These are phyloP conservation scores for Meloidogyne chitwoodi DNA, from an alignment of 1,140 invertebrate species.

Conservation along the genomic window DNA sequence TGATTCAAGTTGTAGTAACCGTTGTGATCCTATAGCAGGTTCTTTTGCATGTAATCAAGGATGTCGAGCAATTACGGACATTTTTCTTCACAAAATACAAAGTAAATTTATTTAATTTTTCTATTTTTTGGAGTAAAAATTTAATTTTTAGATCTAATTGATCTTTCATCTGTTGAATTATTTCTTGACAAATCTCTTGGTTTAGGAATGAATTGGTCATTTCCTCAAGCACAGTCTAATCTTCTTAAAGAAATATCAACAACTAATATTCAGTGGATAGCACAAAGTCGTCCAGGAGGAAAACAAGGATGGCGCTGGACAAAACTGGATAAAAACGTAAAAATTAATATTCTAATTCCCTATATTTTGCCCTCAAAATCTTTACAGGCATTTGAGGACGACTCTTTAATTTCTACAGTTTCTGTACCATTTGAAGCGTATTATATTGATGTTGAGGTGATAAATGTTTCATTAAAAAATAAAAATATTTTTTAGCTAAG, in stretches of 20 bases:
- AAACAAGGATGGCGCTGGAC: constrained; percentile 42
- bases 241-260: constrained; percentile 39
- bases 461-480: background rate
- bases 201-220: constrained; percentile 40
- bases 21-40: constrained; percentile 24
- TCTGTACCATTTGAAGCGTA: constrained; percentile 33
- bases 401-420: constrained; percentile 25
- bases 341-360: background rate
- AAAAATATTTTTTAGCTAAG: constrained; percentile 28
- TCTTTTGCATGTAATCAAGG: constrained; percentile 33
- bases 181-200: constrained; percentile 33
- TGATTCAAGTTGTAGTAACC: constrained; percentile 36
- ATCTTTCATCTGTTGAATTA: constrained; percentile 38
- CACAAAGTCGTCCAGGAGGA: constrained; percentile 29
- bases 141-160: constrained; percentile 26
- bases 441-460: constrained; percentile 27
- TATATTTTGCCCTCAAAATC: background rate
- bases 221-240: constrained; percentile 27
- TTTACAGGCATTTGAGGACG: constrained; percentile 38
- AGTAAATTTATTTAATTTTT: constrained; percentile 22
- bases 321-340: constrained; percentile 19
- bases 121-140: background rate
- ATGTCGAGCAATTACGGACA: constrained; percentile 42
- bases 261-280: constrained; percentile 38
- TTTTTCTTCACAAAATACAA: constrained; percentile 47